phyloP scores from a whole-genome alignment of 2,797 vertebrate species.

The Periophthalmus magnuspinnatus region DNA sequence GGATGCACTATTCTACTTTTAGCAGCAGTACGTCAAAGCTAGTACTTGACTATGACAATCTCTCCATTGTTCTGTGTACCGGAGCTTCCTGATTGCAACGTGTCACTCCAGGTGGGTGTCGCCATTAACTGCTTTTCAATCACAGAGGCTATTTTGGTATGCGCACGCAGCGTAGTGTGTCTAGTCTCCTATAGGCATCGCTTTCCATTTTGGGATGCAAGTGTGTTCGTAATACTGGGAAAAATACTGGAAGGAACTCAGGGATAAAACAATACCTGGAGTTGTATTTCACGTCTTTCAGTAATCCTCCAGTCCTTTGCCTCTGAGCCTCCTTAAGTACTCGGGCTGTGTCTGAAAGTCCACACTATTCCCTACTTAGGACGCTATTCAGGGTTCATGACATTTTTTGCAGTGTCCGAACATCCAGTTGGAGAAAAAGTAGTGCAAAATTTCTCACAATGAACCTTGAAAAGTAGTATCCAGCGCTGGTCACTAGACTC shows the following conservation, averaged over 20 bases:
- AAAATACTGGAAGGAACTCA: not conserved
- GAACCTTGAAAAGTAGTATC: no score
- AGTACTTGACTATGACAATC: not conserved
- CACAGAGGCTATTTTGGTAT: not conserved
- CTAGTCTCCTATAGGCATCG: not conserved
- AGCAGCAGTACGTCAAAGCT: not conserved
- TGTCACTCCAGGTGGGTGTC: slow-evolving; percentile 7
- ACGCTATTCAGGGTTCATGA: no score
- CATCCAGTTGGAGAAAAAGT: no score
- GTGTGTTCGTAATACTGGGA: not conserved
- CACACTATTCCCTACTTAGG: no score
- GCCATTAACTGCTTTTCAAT: slow-evolving; percentile 12
- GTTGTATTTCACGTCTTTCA: no score
- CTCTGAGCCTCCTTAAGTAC: no score
- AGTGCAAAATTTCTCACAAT: no score
- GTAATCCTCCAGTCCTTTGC: no score
- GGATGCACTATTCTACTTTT: not conserved
- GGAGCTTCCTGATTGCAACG: slow-evolving; percentile 2
- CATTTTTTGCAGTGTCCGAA: no score
- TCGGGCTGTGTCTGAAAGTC: no score
- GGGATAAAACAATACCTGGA: not conserved
- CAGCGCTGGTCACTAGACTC: no score
- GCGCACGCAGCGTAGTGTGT: not conserved
- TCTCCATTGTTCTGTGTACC: no score
- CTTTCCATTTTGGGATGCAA: not conserved